These are phyloP conservation scores for Hipparchia semele DNA, from an alignment of 2,888 invertebrate genomes.

Conservation along the genomic window DNA sequence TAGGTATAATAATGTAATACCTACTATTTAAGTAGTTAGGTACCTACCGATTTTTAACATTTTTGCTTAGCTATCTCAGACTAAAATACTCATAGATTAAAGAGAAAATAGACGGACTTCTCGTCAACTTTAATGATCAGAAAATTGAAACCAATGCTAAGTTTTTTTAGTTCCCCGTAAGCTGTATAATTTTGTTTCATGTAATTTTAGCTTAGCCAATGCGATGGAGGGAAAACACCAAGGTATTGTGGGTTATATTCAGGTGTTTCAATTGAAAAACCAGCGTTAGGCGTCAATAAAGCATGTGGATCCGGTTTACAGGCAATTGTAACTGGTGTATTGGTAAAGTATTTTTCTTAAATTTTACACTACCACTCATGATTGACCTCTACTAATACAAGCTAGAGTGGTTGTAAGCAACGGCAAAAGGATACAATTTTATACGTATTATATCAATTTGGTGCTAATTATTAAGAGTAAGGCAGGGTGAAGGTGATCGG, in stretches of 20 bases:
- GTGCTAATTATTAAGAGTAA: too few species aligned
- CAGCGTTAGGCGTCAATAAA: constrained; percentile 95
- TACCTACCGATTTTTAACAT: not conserved
- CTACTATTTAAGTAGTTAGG: too few species aligned
- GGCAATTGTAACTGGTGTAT: constrained; percentile 92
- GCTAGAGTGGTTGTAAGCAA: too few species aligned
- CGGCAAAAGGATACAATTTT: too few species aligned
- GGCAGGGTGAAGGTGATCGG: too few species aligned
- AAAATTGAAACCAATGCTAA: too few species aligned
- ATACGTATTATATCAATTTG: too few species aligned
- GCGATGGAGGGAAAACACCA: constrained; percentile 93
- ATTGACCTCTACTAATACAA: too few species aligned
- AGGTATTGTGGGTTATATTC: constrained; percentile 92
- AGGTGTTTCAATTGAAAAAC: constrained; percentile 92
- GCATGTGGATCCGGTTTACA: constrained; percentile 99
- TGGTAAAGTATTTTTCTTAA: constrained; percentile 81
- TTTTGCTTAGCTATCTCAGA: not conserved
- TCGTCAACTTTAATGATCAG: not conserved
- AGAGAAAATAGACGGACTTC: not conserved
- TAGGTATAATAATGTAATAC: constrained; percentile 46
- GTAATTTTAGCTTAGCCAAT: constrained; percentile 85
- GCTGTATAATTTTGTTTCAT: too few species aligned
- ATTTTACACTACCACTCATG: not conserved
- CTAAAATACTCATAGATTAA: not conserved
- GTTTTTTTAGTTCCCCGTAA: too few species aligned